A percentile compares a stretch with the other conserved stretches of the same genome.
These are phyloP conservation scores for Achatina immaculata DNA, from an alignment of 1,140 invertebrate species.

Conservation along the genomic window DNA sequence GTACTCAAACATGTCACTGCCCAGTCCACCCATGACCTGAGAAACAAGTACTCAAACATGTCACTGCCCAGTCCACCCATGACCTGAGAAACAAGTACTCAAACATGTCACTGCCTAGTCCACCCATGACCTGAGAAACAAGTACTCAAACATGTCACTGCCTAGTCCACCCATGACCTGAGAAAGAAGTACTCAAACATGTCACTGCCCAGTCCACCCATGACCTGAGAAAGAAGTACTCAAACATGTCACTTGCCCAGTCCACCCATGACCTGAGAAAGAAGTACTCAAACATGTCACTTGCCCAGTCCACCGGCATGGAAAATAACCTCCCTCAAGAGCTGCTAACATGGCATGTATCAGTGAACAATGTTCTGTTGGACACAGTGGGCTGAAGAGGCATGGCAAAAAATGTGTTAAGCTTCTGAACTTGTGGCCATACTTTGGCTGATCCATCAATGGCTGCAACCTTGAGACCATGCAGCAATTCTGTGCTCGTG, in stretches of 20 bases:
- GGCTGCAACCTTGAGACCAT: too few species aligned
- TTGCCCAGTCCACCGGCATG: too few species aligned
- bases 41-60: slow-evolving; percentile 85
- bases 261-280: background rate
- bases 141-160: slow-evolving; percentile 97
- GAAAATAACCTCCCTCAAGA: too few species aligned
- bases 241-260: background rate
- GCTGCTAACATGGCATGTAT: too few species aligned
- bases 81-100: slow-evolving; percentile 76
- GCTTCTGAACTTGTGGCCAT: too few species aligned
- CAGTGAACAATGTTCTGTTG: too few species aligned
- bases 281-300: too few species aligned
- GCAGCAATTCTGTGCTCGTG: too few species aligned
- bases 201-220: background rate
- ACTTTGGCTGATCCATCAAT: too few species aligned
- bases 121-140: slow-evolving; percentile 94
- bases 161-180: slow-evolving; percentile 96
- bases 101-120: slow-evolving; percentile 78
- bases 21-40: slow-evolving; percentile 95
- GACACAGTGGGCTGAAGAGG: too few species aligned
- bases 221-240: slow-evolving; percentile 11
- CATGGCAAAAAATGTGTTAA: too few species aligned
- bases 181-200: slow-evolving; percentile 32
- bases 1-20: slow-evolving; percentile 73
- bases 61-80: slow-evolving; percentile 96